These are phyloP conservation scores for Microhierax caerulescens DNA, from an alignment of 2,797 vertebrate genomes.

Conservation along the genomic window DNA sequence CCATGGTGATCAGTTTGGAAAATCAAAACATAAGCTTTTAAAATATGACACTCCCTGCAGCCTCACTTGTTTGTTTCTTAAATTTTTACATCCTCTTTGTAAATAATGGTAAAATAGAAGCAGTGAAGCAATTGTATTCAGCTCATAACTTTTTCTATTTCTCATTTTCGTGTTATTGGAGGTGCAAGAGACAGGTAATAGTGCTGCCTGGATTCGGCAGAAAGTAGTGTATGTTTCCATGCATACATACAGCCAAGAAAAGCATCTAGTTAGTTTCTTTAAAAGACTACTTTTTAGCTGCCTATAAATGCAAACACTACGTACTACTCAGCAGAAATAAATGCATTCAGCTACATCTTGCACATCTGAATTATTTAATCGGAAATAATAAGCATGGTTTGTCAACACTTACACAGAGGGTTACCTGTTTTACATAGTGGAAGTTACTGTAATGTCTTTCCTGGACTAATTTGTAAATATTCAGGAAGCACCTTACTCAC, in stretches of 20 bases:
- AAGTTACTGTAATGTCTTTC: background rate
- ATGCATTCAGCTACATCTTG: background rate
- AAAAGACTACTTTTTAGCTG: background rate
- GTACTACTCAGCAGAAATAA: slow-evolving; percentile 40
- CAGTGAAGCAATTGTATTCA: background rate
- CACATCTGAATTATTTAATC: slow-evolving; percentile 47
- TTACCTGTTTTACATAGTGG: slow-evolving; percentile 6
- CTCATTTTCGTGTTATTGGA: background rate
- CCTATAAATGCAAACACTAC: background rate
- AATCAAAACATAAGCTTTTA: background rate
- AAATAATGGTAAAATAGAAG: background rate
- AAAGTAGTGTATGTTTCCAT: background rate
- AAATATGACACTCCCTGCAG: background rate
- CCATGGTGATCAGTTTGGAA: background rate
- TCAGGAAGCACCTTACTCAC: slow-evolving; percentile 35
- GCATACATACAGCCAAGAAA: background rate
- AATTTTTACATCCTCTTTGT: background rate
- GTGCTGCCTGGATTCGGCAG: background rate
- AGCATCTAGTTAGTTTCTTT: background rate
- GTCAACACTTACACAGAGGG: slow-evolving; percentile 10
- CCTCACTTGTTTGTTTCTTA: background rate
- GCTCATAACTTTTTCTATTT: background rate
- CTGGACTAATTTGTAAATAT: slow-evolving; percentile 25
- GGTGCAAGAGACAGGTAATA: background rate
- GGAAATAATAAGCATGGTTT: slow-evolving; percentile 20